Percentiles rank a stretch among this genome's conserved stretches.
Evolutionary conservation across 2,113 vertebrate species (phyloP).

Genomic region (Paradisaea rubra): DNA sequence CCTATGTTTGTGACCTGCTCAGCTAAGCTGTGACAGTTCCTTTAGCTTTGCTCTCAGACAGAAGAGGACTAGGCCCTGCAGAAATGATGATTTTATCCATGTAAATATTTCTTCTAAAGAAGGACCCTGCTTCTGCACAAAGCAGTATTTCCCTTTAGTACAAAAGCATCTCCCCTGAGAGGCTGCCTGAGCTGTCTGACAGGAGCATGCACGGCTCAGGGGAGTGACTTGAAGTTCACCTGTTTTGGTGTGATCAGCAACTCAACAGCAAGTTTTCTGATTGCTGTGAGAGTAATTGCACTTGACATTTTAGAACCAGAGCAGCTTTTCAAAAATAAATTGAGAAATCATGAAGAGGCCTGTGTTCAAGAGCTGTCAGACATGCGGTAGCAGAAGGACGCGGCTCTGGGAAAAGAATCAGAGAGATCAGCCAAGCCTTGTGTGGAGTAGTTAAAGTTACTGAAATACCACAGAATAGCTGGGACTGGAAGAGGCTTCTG

Average conservation of each 20-base stretch:
- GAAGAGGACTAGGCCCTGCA: neutral
- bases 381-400: neutral
- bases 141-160: neutral
- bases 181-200: neutral
- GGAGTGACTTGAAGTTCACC: neutral
- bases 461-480: neutral
- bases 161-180: neutral
- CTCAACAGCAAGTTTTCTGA: neutral
- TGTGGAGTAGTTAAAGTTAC: neutral
- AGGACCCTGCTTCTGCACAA: neutral
- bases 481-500: neutral
- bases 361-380: neutral
- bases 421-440: neutral
- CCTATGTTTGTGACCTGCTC: neutral
- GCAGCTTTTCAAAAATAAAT: neutral
- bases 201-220: rapidly evolving
- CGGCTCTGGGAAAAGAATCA: neutral
- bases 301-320: neutral
- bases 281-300: neutral
- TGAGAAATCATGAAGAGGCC: neutral
- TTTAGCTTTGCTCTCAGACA: neutral
- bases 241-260: neutral
- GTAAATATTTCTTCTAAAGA: neutral
- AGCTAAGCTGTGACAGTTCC: neutral
- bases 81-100: neutral